Base-by-base conservation (phyloP, 2,113 vertebrate genomes). In the Salvelinus fontinalis region DNA sequence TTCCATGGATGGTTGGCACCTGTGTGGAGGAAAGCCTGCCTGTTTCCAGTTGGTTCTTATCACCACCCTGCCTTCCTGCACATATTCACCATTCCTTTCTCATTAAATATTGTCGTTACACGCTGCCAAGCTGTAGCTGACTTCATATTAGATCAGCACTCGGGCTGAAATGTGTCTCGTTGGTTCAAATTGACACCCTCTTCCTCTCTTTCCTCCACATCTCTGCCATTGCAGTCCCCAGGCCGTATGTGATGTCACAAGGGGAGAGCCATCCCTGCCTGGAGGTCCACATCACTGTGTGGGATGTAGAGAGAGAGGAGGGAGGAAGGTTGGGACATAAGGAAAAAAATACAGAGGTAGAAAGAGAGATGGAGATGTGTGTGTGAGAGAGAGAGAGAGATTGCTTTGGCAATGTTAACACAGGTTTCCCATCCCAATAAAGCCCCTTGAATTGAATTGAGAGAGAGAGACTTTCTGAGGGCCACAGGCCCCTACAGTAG, bases 71-170 rank as follows among this genome's bases (percentile, higher is more conserved):
- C 48, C 49, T 27, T 68, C 67, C 69, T 31, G 48, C 49, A 75
- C 78, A 86, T 70, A 73, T 26, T 51, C 51, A 11, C 60, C 73
- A 84, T 83, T 86, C 81, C 76, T 78, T 29, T 54, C 26, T 48
- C 71, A 82, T 85, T 71, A 81, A 83, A 86, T 86, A 83, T 81
- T 82, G 74, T 83, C 75, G 73, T 75, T 78, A 72, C 67, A 71
- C 75, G 78, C 75, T 78, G 68, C 78, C 57, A 20, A 71, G 64
- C 73, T 75, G 76, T 72, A 80, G 75, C 77, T 69, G 65, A 81
- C 81, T 77, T 81, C 76, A 75, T 70, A 54, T 70, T 73, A 22
- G 72, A 54, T 79, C 22, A 13, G 13, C 31, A 54, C 74, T 78
- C 24, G 18, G 54, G 31, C 7, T 44, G 16, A 44, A 66, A 54